A percentile compares a stretch with the other conserved stretches of the same genome.
Conservation (phyloP, 2,797 vertebrate genomes). For the Rhincodon typus region DNA sequence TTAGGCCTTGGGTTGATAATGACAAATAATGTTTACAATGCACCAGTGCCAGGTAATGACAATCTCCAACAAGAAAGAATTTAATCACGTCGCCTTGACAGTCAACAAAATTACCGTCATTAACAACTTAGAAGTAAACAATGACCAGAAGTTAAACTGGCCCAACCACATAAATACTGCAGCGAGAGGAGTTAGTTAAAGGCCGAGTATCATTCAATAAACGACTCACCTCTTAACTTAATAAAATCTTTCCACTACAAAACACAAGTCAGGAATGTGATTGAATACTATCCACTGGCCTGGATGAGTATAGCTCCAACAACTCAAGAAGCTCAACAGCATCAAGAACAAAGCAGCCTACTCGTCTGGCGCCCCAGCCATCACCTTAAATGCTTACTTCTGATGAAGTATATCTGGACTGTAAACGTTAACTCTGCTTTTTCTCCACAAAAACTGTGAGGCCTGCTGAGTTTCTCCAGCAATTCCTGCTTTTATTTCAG, state of each 20-base stretch:
- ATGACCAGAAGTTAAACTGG: not conserved
- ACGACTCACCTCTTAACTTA: not conserved
- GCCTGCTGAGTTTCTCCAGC: too few species aligned
- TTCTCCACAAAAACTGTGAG: too few species aligned
- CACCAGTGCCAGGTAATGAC: not conserved
- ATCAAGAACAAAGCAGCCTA: not conserved
- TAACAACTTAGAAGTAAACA: not conserved
- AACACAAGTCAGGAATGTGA: not conserved
- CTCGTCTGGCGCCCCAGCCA: too few species aligned
- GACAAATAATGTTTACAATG: not conserved
- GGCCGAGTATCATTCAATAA: not conserved
- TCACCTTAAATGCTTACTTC: not conserved
- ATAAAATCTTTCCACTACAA: not conserved
- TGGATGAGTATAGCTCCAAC: not conserved
- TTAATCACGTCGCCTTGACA: not conserved
- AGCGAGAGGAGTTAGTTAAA: not conserved
- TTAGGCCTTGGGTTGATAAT: not conserved
- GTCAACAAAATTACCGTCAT: not conserved
- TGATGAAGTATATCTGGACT: too few species aligned
- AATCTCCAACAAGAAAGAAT: not conserved
- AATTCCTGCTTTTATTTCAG: too few species aligned
- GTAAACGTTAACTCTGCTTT: too few species aligned
- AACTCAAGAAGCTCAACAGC: not conserved
- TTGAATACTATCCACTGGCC: not conserved
- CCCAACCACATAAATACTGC: not conserved